Evolutionary conservation across 2,797 vertebrate genomes (phyloP).

Genomic region (Pantherophis alleghaniensis): DNA sequence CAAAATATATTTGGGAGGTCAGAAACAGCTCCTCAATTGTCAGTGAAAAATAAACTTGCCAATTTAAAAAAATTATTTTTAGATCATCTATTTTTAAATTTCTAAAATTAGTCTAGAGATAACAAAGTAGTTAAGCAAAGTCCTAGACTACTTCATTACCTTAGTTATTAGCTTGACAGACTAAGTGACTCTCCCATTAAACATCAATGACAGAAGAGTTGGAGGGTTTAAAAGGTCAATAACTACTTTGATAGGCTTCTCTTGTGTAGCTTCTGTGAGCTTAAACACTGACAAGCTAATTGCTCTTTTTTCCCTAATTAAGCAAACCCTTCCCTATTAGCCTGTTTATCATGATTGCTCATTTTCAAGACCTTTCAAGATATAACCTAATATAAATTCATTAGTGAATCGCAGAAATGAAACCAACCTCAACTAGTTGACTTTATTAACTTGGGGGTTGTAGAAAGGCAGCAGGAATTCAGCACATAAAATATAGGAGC

Average conservation of each 20-base stretch:
- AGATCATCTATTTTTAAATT: conserved; percentile 90
- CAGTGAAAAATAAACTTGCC: conserved; percentile 52
- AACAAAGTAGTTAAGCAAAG: conserved; percentile 84
- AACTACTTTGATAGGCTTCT: conserved; percentile 89
- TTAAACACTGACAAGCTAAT: conserved; percentile 96
- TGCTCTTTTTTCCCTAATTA: conserved; percentile 82
- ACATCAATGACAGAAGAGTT: conserved; percentile 83
- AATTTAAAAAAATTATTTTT: conserved; percentile 69
- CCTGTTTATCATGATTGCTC: conserved; percentile 69
- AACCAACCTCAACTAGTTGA: conserved; percentile 54
- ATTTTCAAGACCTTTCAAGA: conserved; percentile 63
- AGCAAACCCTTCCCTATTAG: conserved; percentile 70
- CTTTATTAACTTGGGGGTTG: conserved; percentile 59
- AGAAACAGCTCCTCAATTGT: conserved; percentile 59
- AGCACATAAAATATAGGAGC: background rate
- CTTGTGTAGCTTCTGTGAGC: conserved; percentile 79
- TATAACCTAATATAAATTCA: conserved; percentile 64
- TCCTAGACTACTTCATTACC: conserved; percentile 87
- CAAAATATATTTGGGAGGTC: conserved; percentile 49
- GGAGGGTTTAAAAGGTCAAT: conserved; percentile 87
- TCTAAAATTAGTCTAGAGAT: conserved; percentile 87
- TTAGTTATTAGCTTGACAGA: conserved; percentile 83
- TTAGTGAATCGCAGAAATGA: conserved; percentile 66
- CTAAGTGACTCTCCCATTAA: conserved; percentile 83
- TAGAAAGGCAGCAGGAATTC: conserved; percentile 28